Base-by-base conservation (phyloP, 2,113 vertebrate species). In the Vireo altiloquus region DNA sequence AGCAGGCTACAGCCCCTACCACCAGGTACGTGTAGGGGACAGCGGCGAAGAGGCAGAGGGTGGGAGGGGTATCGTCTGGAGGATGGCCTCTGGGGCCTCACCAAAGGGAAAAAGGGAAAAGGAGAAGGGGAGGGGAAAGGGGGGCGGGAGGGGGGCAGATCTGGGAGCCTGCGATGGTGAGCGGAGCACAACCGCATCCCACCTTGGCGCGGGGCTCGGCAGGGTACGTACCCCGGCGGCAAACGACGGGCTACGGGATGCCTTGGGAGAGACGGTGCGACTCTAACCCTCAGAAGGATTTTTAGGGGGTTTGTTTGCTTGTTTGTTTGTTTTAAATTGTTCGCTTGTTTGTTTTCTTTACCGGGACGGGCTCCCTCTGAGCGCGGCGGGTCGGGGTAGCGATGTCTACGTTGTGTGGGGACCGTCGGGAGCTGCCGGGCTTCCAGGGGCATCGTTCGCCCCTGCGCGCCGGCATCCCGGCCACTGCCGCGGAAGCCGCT, bases 1-100 rank as follows among this genome's bases (percentile, higher is more conserved):
- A 76, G 97, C 98, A 92, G 97, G 98, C 60, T 99, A 99, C 97
- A 98, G 98, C 82, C 98, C 99, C 53, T 99, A 99, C 81, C 99
- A 98, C 87, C 99, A 99, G 99, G 99, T 99, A 99, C 2, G 98
- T 56, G 57, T 27, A 20, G 78, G 37, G 56, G 23, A 15, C 87
- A 65, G 69, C 47, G 76, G 60, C 2, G 79, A n/a, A 35, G 80
- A 61, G 60, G 35, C 72, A 75, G 87, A 44, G 74, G 69, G 89
- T 88, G 82, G 86, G 96, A 93, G 94, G 75, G 94, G 78, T 96
- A 77, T 87, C 65, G 18, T 59, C 65, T 78, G 92, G 91, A 90
- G 94, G 88, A 87, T 84, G 92, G 88, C 94, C 78, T 76, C 90
- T 71, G 87, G 66, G 81, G 90, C 95, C 72, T 77, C 53, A 52